Percentiles rank a stretch among this genome's conserved stretches.
These are phyloP conservation scores for Acipenser ruthenus DNA, from an alignment of 2,797 vertebrate genomes.

Conservation along the genomic window DNA sequence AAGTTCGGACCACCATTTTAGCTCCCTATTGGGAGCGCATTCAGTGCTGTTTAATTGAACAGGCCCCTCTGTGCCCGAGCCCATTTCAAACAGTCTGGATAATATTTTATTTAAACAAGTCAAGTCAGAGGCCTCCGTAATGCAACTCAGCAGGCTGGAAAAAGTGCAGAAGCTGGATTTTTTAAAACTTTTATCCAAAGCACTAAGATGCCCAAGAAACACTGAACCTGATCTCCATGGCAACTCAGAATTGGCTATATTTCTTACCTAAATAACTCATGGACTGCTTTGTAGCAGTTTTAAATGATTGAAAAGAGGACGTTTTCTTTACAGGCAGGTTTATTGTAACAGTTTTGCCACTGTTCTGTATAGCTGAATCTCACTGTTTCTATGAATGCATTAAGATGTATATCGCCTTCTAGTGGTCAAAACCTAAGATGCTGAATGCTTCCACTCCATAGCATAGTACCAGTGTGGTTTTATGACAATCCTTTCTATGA, in stretches of 20 bases:
- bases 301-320: not conserved
- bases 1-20: too few relatives aligned
- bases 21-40: too few relatives aligned
- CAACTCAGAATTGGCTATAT: not conserved
- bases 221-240: not conserved
- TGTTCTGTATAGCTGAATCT: too few relatives aligned
- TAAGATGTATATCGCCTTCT: too few relatives aligned
- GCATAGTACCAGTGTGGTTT: not conserved
- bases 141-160: not conserved
- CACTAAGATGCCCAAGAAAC: not conserved
- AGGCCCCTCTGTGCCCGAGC: too few relatives aligned
- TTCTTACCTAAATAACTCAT: not conserved
- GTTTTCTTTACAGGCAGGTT: too few relatives aligned
- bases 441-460: not conserved
- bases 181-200: not conserved
- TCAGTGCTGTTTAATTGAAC: too few relatives aligned
- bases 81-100: too few relatives aligned
- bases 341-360: too few relatives aligned
- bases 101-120: not conserved
- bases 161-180: not conserved
- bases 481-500: conserved; percentile 5
- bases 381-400: too few relatives aligned
- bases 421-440: not conserved
- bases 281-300: not conserved
- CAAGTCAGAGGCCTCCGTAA: not conserved